These are phyloP conservation scores for Lasioglossum villosulum DNA, from an alignment of 2,888 invertebrate genomes.

Conservation along the genomic window DNA sequence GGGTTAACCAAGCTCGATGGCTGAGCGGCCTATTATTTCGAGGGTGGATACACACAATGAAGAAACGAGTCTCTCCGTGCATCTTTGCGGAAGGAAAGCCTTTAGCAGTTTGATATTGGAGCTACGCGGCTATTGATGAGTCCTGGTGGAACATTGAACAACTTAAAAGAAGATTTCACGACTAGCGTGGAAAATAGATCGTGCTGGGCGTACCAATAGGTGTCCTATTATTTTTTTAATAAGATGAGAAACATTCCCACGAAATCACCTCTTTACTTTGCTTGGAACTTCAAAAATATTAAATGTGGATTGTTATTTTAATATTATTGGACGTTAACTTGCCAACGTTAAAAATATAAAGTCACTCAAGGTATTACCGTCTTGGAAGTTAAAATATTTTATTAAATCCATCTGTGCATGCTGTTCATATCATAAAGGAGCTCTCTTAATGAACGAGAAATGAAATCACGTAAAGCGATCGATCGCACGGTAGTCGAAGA, in stretches of 20 bases:
- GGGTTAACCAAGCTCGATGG: constrained; percentile 69
- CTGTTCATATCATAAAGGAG: neutral
- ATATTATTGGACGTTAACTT: neutral
- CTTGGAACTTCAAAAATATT: too few relatives aligned
- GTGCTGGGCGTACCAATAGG: neutral
- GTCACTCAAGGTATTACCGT: neutral
- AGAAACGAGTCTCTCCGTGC: constrained; percentile 60
- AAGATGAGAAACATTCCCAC: neutral
- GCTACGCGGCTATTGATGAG: constrained; percentile 2
- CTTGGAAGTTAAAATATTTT: too few relatives aligned
- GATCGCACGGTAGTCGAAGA: neutral
- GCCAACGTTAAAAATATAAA: neutral
- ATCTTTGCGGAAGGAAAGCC: constrained; percentile 51
- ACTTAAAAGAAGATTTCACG: neutral
- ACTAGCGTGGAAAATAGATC: neutral
- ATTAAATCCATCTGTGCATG: neutral
- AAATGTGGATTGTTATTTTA: too few relatives aligned
- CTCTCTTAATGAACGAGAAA: neutral
- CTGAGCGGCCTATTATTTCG: constrained; percentile 62
- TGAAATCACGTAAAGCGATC: neutral
- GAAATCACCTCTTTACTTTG: neutral
- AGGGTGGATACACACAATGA: constrained; percentile 68
- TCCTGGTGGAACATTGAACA: neutral
- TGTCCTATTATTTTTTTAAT: neutral
- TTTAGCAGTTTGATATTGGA: constrained; percentile 40